Evolutionary conservation across 2,888 invertebrate species (phyloP).

Genomic region (Eristalinus sepulchralis): DNA sequence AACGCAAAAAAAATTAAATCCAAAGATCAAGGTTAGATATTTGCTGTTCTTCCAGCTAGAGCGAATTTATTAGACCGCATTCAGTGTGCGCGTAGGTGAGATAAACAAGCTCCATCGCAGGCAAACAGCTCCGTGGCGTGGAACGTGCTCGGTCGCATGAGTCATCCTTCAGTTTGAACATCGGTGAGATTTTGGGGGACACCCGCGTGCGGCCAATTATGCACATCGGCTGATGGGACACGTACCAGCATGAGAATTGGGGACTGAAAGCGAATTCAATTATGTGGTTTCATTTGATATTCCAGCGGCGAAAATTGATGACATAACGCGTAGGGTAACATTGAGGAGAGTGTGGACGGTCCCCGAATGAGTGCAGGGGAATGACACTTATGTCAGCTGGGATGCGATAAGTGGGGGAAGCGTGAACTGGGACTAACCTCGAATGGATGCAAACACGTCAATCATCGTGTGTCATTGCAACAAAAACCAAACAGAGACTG

Average conservation of each 20-base stretch:
- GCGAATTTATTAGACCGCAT: neutral
- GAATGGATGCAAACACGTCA: too few relatives aligned
- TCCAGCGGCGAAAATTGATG: neutral
- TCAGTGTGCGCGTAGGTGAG: neutral
- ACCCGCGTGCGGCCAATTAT: neutral
- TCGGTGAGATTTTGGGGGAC: neutral
- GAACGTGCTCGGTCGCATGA: neutral
- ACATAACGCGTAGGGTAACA: neutral
- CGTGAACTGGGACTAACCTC: too few relatives aligned
- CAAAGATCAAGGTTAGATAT: neutral
- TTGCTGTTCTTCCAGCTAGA: neutral
- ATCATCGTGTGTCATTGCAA: too few relatives aligned
- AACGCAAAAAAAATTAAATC: neutral
- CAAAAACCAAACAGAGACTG: too few relatives aligned
- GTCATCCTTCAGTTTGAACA: neutral
- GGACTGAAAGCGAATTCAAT: neutral
- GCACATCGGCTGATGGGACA: neutral
- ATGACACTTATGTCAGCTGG: neutral
- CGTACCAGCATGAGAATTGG: neutral
- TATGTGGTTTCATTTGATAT: neutral
- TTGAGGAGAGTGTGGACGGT: neutral
- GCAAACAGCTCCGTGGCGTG: neutral
- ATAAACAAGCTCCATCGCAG: neutral
- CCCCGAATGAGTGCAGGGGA: neutral
- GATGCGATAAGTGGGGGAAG: too few relatives aligned